These are phyloP conservation scores for Cerceris ruficornis DNA, from an alignment of 2,888 invertebrate species.

Conservation along the genomic window DNA sequence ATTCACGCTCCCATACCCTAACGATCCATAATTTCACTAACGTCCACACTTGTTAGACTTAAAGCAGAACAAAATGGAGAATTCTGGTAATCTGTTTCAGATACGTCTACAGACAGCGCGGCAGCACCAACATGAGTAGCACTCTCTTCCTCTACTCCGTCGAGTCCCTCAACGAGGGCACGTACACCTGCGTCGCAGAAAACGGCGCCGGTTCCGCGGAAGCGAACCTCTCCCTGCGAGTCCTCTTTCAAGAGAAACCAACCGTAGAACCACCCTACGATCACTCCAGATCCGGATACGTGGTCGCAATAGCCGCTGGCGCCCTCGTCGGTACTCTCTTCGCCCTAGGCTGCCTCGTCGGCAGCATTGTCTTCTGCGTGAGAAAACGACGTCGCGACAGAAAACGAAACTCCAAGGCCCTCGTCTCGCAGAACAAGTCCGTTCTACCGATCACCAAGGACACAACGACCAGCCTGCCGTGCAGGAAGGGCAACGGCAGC, in stretches of 20 bases:
- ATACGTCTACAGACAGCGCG: conserved; percentile 73
- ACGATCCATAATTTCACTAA: no score
- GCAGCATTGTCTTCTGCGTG: conserved; percentile 75
- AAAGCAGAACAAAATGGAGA: no score
- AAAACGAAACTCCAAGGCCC: conserved; percentile 73
- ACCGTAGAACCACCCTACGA: conserved; percentile 75
- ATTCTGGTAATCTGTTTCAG: conserved; percentile 65
- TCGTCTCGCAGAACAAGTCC: conserved; percentile 74
- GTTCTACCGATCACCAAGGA: conserved; percentile 81
- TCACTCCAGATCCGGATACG: conserved; percentile 72
- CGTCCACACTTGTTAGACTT: no score
- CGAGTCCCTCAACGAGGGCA: conserved; percentile 87
- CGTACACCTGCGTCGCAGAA: conserved; percentile 92
- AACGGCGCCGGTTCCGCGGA: conserved; percentile 91
- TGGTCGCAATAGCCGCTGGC: conserved; percentile 76
- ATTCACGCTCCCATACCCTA: no score
- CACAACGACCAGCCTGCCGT: conserved; percentile 75
- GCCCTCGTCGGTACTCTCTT: conserved; percentile 76
- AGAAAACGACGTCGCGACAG: conserved; percentile 72
- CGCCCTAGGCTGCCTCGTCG: conserved; percentile 74
- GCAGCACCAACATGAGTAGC: conserved; percentile 72
- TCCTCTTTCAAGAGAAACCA: conserved; percentile 83
- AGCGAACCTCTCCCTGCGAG: conserved; percentile 91
- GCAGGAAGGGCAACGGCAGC: conserved; percentile 69
- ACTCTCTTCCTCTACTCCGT: conserved; percentile 71